Conservation (phyloP, 2,888 invertebrate species). For the Ochlodes sylvanus region DNA sequence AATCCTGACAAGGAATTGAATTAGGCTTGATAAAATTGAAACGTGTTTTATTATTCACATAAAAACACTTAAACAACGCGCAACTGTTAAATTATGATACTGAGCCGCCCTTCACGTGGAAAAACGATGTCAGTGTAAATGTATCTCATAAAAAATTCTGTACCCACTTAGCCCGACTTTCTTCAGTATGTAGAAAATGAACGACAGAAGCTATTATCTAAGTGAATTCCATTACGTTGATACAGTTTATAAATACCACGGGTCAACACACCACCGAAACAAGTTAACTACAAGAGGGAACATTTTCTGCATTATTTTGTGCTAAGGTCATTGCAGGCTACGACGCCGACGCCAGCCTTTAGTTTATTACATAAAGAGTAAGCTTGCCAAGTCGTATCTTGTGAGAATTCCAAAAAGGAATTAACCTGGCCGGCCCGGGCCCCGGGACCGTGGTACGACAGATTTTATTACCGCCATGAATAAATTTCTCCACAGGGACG, state of each 20-base stretch:
- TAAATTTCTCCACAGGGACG: conserved; percentile 71
- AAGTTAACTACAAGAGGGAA: conserved; percentile 31
- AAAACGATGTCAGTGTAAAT: conserved; percentile 29
- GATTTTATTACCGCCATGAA: conserved; percentile 82
- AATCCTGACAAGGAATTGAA: background rate
- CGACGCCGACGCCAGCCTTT: conserved; percentile 23
- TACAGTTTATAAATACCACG: conserved; percentile 33
- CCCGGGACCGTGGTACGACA: conserved; percentile 65
- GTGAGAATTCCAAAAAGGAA: conserved; percentile 69
- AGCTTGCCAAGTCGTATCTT: conserved; percentile 48
- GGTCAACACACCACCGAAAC: conserved; percentile 33
- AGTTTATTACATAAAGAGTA: conserved; percentile 32
- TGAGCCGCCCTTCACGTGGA: background rate
- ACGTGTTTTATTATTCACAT: background rate
- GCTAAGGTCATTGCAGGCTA: conserved; percentile 29
- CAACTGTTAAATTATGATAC: background rate
- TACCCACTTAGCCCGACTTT: conserved; percentile 21
- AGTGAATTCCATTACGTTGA: conserved; percentile 31
- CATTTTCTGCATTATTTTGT: conserved; percentile 41
- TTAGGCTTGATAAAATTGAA: background rate
- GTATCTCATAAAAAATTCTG: conserved; percentile 38
- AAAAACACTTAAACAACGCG: background rate
- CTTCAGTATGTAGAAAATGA: conserved; percentile 21
- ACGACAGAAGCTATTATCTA: conserved; percentile 31
- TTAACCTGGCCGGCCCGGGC: conserved; percentile 58